These are phyloP conservation scores for Montipora sp. DNA, from an alignment of 64 coral and sea anemone species.

Conservation along the genomic window DNA sequence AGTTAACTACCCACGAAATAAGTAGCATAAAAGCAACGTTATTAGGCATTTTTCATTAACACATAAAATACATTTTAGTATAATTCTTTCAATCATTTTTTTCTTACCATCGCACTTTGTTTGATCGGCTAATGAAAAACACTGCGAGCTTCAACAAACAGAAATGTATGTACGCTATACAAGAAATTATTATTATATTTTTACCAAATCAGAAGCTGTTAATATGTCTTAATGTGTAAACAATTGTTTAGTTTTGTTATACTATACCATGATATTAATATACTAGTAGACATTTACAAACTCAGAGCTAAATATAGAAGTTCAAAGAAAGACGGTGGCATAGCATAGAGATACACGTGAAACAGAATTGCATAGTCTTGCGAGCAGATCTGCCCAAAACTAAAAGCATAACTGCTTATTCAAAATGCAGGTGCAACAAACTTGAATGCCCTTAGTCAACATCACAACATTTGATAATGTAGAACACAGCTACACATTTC, in stretches of 20 bases:
- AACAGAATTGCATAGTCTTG: slow-evolving; percentile 8
- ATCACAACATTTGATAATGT: slow-evolving; percentile 1
- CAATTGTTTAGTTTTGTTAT: slow-evolving; percentile 16
- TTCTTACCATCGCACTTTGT: background rate
- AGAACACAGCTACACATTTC: slow-evolving; percentile 50
- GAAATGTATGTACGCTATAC: background rate
- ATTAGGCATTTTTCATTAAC: background rate
- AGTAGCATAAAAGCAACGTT: slow-evolving; percentile 1
- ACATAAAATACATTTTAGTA: slow-evolving; percentile 9
- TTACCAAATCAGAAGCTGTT: slow-evolving; percentile 15
- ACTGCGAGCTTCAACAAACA: background rate
- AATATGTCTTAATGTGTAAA: slow-evolving; percentile 2
- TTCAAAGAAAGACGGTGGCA: background rate
- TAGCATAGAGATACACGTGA: background rate
- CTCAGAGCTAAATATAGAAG: slow-evolving; percentile 4
- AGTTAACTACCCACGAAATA: background rate
- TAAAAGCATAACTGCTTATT: slow-evolving; percentile 25
- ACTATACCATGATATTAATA: background rate
- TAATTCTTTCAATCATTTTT: background rate
- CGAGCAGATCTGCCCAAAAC: slow-evolving; percentile 1
- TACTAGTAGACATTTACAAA: slow-evolving; percentile 16
- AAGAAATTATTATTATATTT: slow-evolving; percentile 1
- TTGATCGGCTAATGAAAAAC: background rate
- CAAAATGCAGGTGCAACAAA: slow-evolving; percentile 5
- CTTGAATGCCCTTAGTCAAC: slow-evolving; percentile 1